Evolutionary conservation across 37 sponge, comb jelly and placozoan species (phyloP).

Genomic region (Axinella damicornis): DNA sequence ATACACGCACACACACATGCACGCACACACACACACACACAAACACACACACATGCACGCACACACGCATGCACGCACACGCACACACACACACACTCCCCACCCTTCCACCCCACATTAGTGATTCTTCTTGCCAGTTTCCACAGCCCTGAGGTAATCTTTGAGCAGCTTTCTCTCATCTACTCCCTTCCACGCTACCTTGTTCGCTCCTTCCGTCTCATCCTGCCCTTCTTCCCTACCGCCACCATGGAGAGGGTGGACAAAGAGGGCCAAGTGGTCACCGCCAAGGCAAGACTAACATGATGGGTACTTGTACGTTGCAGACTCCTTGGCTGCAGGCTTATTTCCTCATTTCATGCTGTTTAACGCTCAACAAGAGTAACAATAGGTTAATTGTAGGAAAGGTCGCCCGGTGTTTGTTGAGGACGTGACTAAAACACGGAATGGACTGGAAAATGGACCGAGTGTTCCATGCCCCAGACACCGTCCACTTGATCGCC

Average conservation of each 20-base stretch:
- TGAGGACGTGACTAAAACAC: too few species aligned
- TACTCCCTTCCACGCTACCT: conserved; percentile 94
- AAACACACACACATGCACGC: too few species aligned
- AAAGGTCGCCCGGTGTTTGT: too few species aligned
- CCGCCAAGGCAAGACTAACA: conserved; percentile 79
- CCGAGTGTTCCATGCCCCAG: neutral
- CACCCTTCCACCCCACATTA: neutral
- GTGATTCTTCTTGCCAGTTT: conserved; percentile 90
- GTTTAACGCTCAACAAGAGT: neutral
- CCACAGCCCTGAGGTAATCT: conserved; percentile 77
- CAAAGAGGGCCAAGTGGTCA: conserved; percentile 88
- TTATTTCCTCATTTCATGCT: too few species aligned
- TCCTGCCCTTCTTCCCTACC: conserved; percentile 94
- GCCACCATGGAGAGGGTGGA: conserved; percentile 96
- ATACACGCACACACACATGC: too few species aligned
- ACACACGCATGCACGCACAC: too few species aligned
- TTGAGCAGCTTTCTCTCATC: conserved; percentile 93
- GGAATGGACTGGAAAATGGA: too few species aligned
- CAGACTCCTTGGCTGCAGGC: too few species aligned
- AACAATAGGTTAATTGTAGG: too few species aligned
- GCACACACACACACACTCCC: too few species aligned
- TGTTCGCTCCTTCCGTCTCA: conserved; percentile 85
- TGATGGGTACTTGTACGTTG: too few species aligned
- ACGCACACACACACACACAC: too few species aligned
- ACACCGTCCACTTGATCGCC: neutral